Percentiles rank a stretch among this genome's conserved stretches.
Conservation (phyloP, 2,888 invertebrate species). For the Nemurella pictetii region DNA sequence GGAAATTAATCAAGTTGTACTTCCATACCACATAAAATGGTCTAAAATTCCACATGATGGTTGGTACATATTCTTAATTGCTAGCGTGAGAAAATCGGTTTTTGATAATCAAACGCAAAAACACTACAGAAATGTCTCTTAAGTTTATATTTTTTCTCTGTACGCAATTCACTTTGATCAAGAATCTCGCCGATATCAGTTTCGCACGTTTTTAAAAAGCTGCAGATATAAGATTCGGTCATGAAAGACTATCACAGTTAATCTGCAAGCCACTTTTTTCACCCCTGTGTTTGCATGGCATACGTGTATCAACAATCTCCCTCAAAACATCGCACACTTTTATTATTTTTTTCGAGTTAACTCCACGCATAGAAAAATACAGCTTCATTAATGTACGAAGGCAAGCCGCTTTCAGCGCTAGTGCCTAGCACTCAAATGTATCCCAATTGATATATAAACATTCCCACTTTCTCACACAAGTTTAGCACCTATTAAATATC, state of each 20-base stretch:
- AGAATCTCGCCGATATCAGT: conserved; percentile 30
- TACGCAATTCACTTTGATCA: conserved; percentile 37
- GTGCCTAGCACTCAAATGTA: conserved; percentile 11
- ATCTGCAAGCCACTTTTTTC: conserved; percentile 41
- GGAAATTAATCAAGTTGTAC: background rate
- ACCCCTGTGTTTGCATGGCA: conserved; percentile 38
- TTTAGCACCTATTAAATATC: conserved; percentile 32
- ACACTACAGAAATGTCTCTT: background rate
- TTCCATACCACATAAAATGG: background rate
- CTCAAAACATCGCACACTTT: conserved; percentile 40
- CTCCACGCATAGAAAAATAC: conserved; percentile 44
- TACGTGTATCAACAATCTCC: conserved; percentile 39
- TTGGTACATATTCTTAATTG: background rate
- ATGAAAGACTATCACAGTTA: conserved; percentile 45
- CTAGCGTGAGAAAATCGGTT: background rate
- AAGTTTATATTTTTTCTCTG: conserved; percentile 7
- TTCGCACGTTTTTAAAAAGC: conserved; percentile 38
- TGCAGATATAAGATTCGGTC: conserved; percentile 41
- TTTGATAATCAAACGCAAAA: background rate
- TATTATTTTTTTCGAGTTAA: conserved; percentile 38
- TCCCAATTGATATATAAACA: conserved; percentile 25
- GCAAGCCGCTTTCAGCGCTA: conserved; percentile 44
- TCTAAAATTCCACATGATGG: background rate
- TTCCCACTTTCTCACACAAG: conserved; percentile 15
- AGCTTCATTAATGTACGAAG: conserved; percentile 43